A percentile compares a stretch with the other conserved stretches of the same genome.
phyloP scores from a whole-genome alignment of 2,113 vertebrate species.

The Puntigrus tetrazona region DNA sequence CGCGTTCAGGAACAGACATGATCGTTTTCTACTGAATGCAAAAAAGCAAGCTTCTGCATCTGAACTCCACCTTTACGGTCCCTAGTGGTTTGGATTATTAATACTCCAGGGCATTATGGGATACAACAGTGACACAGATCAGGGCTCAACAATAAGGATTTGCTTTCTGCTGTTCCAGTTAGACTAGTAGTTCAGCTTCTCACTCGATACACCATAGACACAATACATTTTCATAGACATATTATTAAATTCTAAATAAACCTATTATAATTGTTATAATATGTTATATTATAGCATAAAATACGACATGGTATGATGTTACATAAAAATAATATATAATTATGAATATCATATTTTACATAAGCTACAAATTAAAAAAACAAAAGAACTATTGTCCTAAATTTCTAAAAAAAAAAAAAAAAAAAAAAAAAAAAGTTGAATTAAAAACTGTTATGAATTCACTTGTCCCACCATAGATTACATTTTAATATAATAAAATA shows the following conservation, averaged over 20 bases:
- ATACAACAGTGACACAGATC: neutral
- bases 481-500: too few species aligned
- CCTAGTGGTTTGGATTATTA: neutral
- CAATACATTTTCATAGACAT: neutral
- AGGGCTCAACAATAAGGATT: constrained; percentile 2
- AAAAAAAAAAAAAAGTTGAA: too few species aligned
- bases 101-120: neutral
- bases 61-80: neutral
- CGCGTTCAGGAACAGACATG: neutral
- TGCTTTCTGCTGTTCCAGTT: neutral
- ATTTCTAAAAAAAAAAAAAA: too few species aligned
- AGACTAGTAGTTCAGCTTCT: neutral
- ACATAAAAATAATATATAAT: neutral
- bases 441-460: too few species aligned
- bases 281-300: neutral
- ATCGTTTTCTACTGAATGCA: neutral
- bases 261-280: neutral
- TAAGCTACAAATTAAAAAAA: too few species aligned
- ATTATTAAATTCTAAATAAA: neutral
- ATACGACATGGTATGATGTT: neutral
- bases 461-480: too few species aligned
- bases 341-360: too few species aligned
- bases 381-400: too few species aligned
- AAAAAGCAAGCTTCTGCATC: neutral
- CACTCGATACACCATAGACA: neutral